Percentiles rank a stretch among this genome's conserved stretches.
Conservation (phyloP, 2,797 vertebrate genomes). For the Urocyon cinereoargenteus region DNA sequence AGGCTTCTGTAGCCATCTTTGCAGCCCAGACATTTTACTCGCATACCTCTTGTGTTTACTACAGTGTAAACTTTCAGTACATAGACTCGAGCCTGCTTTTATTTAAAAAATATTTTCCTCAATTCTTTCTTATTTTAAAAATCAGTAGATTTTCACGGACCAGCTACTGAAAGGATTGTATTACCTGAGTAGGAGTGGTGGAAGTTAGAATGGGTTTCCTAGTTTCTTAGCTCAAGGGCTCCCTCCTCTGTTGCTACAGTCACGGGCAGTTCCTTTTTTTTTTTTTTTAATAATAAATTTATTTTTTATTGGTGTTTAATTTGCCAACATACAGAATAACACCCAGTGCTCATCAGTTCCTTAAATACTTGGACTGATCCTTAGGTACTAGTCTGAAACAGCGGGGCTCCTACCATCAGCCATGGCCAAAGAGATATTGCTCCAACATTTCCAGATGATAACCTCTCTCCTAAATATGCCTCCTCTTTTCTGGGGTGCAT, state of each 20-base stretch:
- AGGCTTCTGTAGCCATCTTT: neutral
- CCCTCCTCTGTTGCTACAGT: constrained; percentile 4
- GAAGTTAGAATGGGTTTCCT: neutral
- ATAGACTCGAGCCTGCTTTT: neutral
- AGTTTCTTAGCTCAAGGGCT: constrained; percentile 5
- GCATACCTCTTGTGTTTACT: neutral
- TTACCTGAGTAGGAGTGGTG: neutral
- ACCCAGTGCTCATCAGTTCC: neutral
- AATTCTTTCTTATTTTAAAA: neutral
- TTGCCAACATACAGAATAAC: no score
- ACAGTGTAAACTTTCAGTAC: neutral
- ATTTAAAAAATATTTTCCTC: neutral
- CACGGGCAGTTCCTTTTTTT: neutral
- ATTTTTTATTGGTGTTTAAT: no score
- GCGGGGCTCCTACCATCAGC: neutral
- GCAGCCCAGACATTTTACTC: neutral
- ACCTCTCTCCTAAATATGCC: neutral
- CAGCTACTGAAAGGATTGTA: neutral
- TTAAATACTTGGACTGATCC: neutral
- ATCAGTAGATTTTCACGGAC: neutral
- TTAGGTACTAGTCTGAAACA: neutral
- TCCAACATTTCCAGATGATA: neutral
- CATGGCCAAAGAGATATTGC: neutral
- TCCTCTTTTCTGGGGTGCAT: neutral
- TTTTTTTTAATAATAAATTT: no score